Evolutionary conservation across 1,140 invertebrate genomes (phyloP), one percentile per base, ranked within the genome.

Genomic region (Drosophila subpulchrella): DNA sequence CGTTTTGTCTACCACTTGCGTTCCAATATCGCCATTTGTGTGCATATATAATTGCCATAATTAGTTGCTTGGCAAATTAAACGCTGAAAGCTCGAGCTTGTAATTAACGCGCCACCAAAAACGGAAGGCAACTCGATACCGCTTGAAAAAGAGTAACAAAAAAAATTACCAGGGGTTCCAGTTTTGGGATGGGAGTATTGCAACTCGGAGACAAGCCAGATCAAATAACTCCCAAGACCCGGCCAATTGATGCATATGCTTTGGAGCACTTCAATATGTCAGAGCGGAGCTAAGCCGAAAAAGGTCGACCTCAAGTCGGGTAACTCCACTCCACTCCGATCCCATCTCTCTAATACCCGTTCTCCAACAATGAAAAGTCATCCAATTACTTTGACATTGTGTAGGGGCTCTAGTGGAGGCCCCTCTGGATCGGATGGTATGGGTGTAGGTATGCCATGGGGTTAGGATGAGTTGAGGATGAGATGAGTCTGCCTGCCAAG

Each of bases 301-400:
- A 50, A 66, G 60, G 51, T 75, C 41, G 51, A 75, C 53, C 46
- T 36, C 8, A 15, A 20, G 53, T 57, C 24, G 11, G 34, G 27
- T 8, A 38, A 36, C 42, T 59, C 50, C 15, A 54, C 24, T 57
- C 13, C 32, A 17, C 44, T 8, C 32, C 32, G 3, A 30, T 20
- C 32, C 36, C 17, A 17, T 4, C 42, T n/a, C 58, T 15, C 42
- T 10, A 34, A 34, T 34, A 6, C 60, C 12, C 39, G 20, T 32
- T n/a, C 1, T 55, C 50, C 55, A 48, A 57, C 78, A 82, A 74
- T 72, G 70, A 70, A 82, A 88, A 86, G 62, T 88, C 83, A 88
- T 89, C 83, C 83, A 88, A 88, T 88, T 88, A 88, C 72, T 88
- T 88, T 88, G 83, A 89, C 83, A 88, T 88, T 83, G 79, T 82